These are phyloP conservation scores for Pentamera pediparva DNA, from an alignment of 53 echinoderm and acorn worm genomes.

Conservation along the genomic window DNA sequence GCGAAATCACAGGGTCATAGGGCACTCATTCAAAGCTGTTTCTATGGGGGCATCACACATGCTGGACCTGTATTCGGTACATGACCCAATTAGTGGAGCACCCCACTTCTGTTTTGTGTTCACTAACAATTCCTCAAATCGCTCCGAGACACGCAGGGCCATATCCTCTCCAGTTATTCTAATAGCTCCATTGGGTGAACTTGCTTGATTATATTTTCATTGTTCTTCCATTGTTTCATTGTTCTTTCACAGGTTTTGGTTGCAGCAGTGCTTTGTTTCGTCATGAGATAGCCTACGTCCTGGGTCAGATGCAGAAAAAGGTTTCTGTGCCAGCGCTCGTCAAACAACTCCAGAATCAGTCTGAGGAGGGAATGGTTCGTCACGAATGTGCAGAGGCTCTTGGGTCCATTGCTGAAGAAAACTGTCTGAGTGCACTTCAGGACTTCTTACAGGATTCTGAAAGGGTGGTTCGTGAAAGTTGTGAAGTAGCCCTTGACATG, in stretches of 20 bases:
- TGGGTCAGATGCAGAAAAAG: slow-evolving; percentile 96
- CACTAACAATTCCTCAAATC: too few species aligned
- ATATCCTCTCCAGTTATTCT: too few species aligned
- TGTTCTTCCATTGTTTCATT: neutral
- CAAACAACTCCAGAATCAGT: slow-evolving; percentile 30
- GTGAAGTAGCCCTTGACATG: slow-evolving; percentile 94
- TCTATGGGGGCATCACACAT: too few species aligned
- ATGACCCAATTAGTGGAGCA: too few species aligned
- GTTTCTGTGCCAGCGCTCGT: slow-evolving; percentile 70
- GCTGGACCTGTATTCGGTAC: too few species aligned
- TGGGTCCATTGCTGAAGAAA: slow-evolving; percentile 80
- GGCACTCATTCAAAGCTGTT: too few species aligned
- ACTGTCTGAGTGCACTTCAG: slow-evolving; percentile 61
- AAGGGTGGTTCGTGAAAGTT: slow-evolving; percentile 88
- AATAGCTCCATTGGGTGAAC: too few species aligned
- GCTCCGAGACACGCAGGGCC: too few species aligned
- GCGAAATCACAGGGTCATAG: too few species aligned
- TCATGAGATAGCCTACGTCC: slow-evolving; percentile 93
- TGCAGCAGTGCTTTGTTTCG: slow-evolving; percentile 92
- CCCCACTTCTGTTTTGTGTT: too few species aligned
- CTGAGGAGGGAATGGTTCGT: slow-evolving; percentile 84
- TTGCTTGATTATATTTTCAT: neutral
- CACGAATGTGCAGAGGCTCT: slow-evolving; percentile 98
- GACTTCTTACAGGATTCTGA: slow-evolving; percentile 66
- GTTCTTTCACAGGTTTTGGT: slow-evolving; percentile 49